These are phyloP conservation scores for Stichopus chloronotus DNA, from an alignment of 35 echinoderm and acorn worm species.

Conservation along the genomic window DNA sequence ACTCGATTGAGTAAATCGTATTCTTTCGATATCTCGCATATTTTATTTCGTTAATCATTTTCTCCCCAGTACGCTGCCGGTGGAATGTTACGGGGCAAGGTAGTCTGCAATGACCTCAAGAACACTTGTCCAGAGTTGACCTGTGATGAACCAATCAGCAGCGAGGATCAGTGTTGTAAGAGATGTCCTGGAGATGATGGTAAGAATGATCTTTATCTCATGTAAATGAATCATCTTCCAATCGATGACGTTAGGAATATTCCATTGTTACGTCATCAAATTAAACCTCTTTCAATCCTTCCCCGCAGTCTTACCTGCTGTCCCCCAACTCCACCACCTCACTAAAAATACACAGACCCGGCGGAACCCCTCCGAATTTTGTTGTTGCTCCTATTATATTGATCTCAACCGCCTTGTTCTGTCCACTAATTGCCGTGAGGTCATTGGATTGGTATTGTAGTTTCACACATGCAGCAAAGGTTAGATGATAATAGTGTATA, in stretches of 20 bases:
- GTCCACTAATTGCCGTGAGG: too few relatives aligned
- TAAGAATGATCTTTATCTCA: not conserved
- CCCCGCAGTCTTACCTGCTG: not conserved
- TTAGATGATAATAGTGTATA: too few relatives aligned
- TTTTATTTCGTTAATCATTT: not conserved
- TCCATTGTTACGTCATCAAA: not conserved
- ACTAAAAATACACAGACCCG: not conserved
- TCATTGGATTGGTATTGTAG: too few relatives aligned
- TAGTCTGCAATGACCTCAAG: constrained; percentile 62
- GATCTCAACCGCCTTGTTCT: too few relatives aligned
- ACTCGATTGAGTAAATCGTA: too few relatives aligned
- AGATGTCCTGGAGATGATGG: constrained; percentile 59
- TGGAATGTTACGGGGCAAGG: constrained; percentile 55
- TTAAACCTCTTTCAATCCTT: not conserved
- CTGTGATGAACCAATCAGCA: constrained; percentile 72
- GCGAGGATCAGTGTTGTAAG: constrained; percentile 73
- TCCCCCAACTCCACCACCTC: not conserved
- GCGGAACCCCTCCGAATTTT: too few relatives aligned
- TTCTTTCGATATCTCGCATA: not conserved
- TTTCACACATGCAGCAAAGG: too few relatives aligned
- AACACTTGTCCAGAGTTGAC: constrained; percentile 51
- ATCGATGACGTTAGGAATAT: too few relatives aligned
- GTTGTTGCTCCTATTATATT: too few relatives aligned
- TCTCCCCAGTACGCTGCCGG: constrained; percentile 8
- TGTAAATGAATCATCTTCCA: not conserved